These are phyloP conservation scores for Esox lucius DNA, from an alignment of 2,797 vertebrate genomes.

Conservation along the genomic window DNA sequence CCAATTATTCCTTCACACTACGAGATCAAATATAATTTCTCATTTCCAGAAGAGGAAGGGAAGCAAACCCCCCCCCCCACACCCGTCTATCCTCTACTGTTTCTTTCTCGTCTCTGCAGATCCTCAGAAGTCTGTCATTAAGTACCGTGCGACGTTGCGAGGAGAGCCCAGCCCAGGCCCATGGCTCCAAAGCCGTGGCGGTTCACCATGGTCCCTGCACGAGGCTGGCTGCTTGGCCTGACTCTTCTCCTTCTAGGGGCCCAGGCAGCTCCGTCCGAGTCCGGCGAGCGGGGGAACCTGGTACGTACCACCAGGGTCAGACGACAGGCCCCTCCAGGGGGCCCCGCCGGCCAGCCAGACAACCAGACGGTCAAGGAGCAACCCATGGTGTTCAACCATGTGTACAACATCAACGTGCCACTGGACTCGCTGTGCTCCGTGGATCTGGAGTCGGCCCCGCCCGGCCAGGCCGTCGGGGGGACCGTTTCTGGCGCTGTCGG, in stretches of 20 bases:
- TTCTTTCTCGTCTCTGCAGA: constrained; percentile 17
- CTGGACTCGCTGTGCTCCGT: constrained; percentile 89
- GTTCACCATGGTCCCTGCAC: constrained; percentile 43
- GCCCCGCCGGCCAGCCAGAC: constrained; percentile 50
- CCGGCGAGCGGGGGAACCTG: constrained; percentile 73
- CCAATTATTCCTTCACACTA: constrained; percentile 49
- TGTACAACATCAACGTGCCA: constrained; percentile 96
- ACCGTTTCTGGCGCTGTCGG: neutral
- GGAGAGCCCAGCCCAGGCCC: constrained; percentile 19
- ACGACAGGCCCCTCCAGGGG: constrained; percentile 69
- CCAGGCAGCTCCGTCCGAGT: constrained; percentile 58
- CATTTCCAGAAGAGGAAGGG: constrained; percentile 42
- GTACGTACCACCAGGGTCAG: constrained; percentile 76
- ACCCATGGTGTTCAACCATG: constrained; percentile 92
- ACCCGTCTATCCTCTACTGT: neutral
- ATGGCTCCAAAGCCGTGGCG: constrained; percentile 51
- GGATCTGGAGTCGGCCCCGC: constrained; percentile 60
- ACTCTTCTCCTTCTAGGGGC: constrained; percentile 61
- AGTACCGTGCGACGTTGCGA: constrained; percentile 30
- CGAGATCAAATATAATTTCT: constrained; percentile 53
- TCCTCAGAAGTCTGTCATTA: constrained; percentile 24
- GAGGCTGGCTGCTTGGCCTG: constrained; percentile 59
- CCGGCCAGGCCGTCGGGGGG: neutral
- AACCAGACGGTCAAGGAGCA: constrained; percentile 82
- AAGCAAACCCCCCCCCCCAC: constrained; percentile 19